Conservation (phyloP, 2,888 invertebrate species). For the Diplolepis rosae region DNA sequence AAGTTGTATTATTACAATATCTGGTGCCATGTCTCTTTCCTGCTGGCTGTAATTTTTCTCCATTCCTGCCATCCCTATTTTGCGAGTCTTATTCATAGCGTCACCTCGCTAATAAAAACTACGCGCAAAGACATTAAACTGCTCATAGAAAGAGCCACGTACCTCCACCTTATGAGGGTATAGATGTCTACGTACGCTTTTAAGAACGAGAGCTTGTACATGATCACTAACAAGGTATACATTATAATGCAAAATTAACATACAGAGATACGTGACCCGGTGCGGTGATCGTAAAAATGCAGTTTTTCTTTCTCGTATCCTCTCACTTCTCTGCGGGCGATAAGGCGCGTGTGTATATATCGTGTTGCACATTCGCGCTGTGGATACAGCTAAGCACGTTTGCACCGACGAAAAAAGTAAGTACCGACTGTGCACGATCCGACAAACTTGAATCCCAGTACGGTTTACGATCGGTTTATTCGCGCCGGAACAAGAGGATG, state of each 20-base stretch:
- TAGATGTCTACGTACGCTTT: conserved; percentile 30
- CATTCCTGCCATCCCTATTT: conserved; percentile 41
- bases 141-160: conserved; percentile 50
- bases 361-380: conserved; percentile 34
- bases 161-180: background rate
- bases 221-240: conserved; percentile 56
- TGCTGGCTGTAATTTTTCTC: conserved; percentile 24
- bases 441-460: conserved; percentile 63
- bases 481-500: conserved; percentile 22
- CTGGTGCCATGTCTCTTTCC: background rate
- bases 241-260: conserved; percentile 53
- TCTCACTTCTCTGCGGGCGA: conserved; percentile 34
- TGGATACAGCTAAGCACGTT: conserved; percentile 50
- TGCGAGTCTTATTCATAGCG: conserved; percentile 65
- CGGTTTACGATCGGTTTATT: conserved; percentile 67
- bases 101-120: conserved; percentile 64
- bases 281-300: conserved; percentile 62
- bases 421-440: conserved; percentile 44
- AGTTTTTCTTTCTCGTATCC: conserved; percentile 34
- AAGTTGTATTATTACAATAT: too few species aligned
- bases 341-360: conserved; percentile 38
- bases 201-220: conserved; percentile 16
- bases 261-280: conserved; percentile 47
- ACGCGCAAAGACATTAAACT: conserved; percentile 64
- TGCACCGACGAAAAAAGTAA: background rate